Conservation (phyloP, 2,797 vertebrate species). For the Gymnopithys bicolor region DNA sequence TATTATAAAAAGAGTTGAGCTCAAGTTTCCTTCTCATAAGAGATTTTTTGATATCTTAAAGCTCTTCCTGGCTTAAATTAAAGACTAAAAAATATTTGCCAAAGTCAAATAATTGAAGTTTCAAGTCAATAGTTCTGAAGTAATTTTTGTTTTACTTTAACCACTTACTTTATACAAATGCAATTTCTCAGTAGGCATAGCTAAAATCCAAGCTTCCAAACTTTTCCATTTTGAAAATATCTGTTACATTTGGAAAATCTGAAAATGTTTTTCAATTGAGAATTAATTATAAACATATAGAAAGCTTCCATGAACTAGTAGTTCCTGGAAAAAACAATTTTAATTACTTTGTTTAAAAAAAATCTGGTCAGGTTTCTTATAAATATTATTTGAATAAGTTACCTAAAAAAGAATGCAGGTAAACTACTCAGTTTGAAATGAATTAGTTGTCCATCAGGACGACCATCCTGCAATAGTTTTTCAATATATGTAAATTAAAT, state of each 20-base stretch:
- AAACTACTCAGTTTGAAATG: neutral
- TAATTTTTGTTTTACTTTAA: neutral
- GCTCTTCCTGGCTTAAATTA: neutral
- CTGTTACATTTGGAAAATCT: neutral
- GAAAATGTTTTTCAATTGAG: neutral
- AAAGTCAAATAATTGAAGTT: neutral
- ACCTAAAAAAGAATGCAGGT: neutral
- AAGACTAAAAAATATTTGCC: neutral
- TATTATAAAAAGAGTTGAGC: neutral
- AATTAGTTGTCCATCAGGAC: neutral
- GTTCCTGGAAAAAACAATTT: neutral
- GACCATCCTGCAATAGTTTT: neutral
- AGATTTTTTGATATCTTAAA: neutral
- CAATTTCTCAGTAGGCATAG: neutral
- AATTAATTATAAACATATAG: neutral
- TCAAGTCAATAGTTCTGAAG: neutral
- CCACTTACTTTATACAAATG: neutral
- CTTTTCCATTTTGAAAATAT: neutral
- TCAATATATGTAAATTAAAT: neutral
- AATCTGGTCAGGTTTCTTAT: fast-evolving
- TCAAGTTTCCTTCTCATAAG: neutral
- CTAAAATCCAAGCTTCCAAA: neutral
- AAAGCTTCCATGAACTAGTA: neutral
- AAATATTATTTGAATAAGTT: neutral
- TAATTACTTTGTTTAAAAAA: neutral